Base-by-base conservation (phyloP, 2,797 vertebrate species). In the Hydrocynus forskahlii region DNA sequence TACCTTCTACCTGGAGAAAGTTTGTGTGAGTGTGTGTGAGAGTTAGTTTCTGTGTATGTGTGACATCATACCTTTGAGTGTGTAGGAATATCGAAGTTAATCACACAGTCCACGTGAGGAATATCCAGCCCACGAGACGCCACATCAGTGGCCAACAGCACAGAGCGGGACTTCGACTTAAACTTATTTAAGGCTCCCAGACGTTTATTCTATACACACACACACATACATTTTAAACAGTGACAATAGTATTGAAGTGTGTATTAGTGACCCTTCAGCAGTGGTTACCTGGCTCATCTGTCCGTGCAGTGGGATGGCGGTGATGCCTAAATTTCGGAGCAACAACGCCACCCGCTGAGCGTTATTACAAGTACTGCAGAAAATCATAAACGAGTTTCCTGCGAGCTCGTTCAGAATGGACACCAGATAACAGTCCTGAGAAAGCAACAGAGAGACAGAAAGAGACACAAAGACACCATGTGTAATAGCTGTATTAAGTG, bases 11-110 rank as follows among this genome's bases (percentile, higher is more conserved):
- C 29, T 3, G 29, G 29, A 29, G 1, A 29, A 29, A 29, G 29
- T 29, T 29, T 29, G 29, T 29, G 29, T 1, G 29, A 1, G 29
- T 29, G 29, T 29, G 29, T 29, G 29, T 29, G 29, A 54, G 43
- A 45, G 6, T 1, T 1, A 45, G 43, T 45, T 45, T 25, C 9
- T 16, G 10, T 38, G 17, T 19, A 0, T 19, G 48, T 19, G 48
- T 19, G 64, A 1, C 1, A 13, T 14, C 62, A 64, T 87, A 99
- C 98, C 96, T 99, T 99, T 7, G 98, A 99, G 88, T 99, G 98
- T 0, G 97, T 99, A 78, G 98, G 98, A 91, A 99, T 99, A 93
- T 99, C 98, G 25, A 98, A 98, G 93, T 99, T 99, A 86, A 99
- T 96, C 83, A 99, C 97, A 0, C 98, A 98, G 91, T 99, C 98